phyloP scores from a whole-genome alignment of 1,140 invertebrate genomes.

The Drosophila truncata region DNA sequence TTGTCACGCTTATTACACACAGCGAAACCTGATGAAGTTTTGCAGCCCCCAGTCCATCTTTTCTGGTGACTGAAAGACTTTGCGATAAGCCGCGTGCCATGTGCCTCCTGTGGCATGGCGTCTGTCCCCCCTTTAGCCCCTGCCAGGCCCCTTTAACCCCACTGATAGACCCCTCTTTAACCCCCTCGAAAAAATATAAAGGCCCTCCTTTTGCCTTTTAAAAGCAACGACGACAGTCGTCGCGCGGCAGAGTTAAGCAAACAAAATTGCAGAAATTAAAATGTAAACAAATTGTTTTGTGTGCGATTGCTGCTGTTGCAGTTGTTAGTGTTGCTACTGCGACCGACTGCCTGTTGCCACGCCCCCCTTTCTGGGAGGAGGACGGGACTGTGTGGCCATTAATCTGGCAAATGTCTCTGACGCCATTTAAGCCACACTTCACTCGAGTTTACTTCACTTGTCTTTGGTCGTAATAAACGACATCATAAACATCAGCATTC shows the following conservation, averaged over 20 bases:
- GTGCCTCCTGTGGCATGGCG: slow-evolving; percentile 56
- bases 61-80: slow-evolving; percentile 24
- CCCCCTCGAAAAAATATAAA: not conserved
- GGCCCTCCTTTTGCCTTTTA: slow-evolving; percentile 1
- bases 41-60: slow-evolving; percentile 17
- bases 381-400: slow-evolving; percentile 60
- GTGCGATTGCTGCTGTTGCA: slow-evolving; percentile 28
- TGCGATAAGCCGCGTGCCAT: slow-evolving; percentile 68
- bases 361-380: slow-evolving; percentile 13
- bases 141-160: not conserved
- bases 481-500: slow-evolving; percentile 65
- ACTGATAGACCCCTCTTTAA: not conserved
- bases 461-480: slow-evolving; percentile 52
- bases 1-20: slow-evolving; percentile 77
- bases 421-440: slow-evolving; percentile 82
- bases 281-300: slow-evolving; percentile 78
- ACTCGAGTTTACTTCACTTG: slow-evolving; percentile 59
- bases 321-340: slow-evolving; percentile 20
- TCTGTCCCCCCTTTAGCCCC: slow-evolving; percentile 20
- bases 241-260: slow-evolving; percentile 66
- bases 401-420: slow-evolving; percentile 76
- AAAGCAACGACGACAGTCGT: slow-evolving; percentile 12
- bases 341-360: slow-evolving; percentile 17
- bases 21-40: slow-evolving; percentile 78
- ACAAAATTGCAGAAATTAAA: slow-evolving; percentile 84